phyloP scores from a whole-genome alignment of 2,797 vertebrate species.

The Falco biarmicus region DNA sequence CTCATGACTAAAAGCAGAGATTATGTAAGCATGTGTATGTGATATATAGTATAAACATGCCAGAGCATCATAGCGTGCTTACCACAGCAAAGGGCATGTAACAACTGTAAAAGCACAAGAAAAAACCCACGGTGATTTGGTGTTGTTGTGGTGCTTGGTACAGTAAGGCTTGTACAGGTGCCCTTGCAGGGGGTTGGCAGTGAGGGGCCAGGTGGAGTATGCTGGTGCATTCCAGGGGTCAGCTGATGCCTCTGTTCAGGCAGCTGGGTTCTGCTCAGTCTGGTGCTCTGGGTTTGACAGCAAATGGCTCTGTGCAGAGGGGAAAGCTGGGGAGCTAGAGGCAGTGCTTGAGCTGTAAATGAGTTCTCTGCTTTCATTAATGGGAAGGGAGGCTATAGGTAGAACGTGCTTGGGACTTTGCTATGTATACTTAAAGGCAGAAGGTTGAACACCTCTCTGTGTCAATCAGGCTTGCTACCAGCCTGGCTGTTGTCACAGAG shows the following conservation, averaged over 20 bases:
- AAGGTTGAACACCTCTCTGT: background rate
- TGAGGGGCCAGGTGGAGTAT: accelerated
- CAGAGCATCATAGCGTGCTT: background rate
- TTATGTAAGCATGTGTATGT: background rate
- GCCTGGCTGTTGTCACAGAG: background rate
- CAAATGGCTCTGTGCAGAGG: background rate
- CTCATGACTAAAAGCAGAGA: background rate
- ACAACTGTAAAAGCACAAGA: background rate
- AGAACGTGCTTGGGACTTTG: background rate
- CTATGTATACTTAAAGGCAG: background rate
- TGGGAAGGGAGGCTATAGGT: background rate
- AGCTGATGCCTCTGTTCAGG: background rate
- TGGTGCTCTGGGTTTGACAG: background rate
- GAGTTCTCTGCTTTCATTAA: background rate
- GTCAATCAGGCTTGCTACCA: background rate
- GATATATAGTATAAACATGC: background rate
- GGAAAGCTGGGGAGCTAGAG: background rate
- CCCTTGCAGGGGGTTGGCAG: background rate
- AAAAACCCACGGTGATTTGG: accelerated
- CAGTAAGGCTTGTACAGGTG: background rate
- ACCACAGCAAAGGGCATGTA: background rate
- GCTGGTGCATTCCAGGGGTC: background rate
- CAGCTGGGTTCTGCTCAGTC: background rate
- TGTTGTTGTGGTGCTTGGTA: background rate
- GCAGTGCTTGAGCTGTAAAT: background rate